A percentile compares a stretch with the other conserved stretches of the same genome.
Conservation (phyloP, 1,140 invertebrate species). For the Pachypeltis micranthus region DNA sequence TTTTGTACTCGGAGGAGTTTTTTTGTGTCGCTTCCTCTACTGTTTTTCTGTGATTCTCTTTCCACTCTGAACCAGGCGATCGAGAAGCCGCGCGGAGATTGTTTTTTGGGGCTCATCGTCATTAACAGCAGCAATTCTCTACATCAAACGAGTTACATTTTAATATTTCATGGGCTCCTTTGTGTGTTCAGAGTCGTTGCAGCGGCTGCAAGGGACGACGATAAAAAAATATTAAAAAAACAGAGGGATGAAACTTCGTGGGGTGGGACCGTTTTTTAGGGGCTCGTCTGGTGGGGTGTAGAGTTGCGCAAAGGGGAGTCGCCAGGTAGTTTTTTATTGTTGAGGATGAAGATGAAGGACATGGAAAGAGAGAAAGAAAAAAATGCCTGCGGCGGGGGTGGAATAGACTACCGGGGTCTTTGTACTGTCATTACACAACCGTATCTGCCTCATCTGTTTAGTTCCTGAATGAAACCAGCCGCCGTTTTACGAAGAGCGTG, state of each 20-base stretch:
- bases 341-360: neutral
- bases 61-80: neutral
- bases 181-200: conserved; percentile 6
- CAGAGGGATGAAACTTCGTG: too few relatives aligned
- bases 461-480: neutral
- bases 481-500: neutral
- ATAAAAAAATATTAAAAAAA: too few relatives aligned
- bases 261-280: neutral
- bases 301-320: conserved; percentile 1
- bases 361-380: too few relatives aligned
- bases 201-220: too few relatives aligned
- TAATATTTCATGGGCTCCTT: conserved; percentile 5
- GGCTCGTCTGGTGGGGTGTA: neutral
- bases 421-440: conserved; percentile 9
- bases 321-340: conserved; percentile 8
- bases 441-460: conserved; percentile 6
- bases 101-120: neutral
- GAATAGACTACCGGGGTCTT: conserved; percentile 5
- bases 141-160: neutral
- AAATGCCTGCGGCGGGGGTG: neutral
- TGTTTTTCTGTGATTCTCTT: neutral
- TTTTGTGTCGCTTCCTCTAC: too few relatives aligned
- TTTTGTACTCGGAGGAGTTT: neutral
- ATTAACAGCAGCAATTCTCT: conserved; percentile 1
- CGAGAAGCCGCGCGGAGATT: neutral